phyloP scores from a whole-genome alignment of 2,113 vertebrate species.

The Irena cyanogastra region DNA sequence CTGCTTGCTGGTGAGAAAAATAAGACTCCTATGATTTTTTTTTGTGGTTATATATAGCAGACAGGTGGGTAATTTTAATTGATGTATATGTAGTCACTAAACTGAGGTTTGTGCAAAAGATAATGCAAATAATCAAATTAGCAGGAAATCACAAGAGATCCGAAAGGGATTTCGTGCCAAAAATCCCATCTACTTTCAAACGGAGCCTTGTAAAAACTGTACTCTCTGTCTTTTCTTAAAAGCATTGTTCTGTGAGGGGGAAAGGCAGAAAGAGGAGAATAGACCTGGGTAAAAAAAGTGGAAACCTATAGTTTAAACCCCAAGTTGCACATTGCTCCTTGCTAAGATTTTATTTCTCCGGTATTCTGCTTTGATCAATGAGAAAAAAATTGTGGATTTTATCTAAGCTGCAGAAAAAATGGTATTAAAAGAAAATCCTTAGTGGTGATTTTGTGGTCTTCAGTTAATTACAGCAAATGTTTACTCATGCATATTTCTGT shows the following conservation, averaged over 20 bases:
- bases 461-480: slow-evolving; percentile 33
- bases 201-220: neutral
- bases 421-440: neutral
- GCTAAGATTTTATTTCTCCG: neutral
- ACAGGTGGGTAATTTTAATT: neutral
- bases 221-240: neutral
- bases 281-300: neutral
- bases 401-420: neutral
- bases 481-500: slow-evolving; percentile 44
- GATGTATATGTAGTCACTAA: neutral
- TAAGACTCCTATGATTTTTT: neutral
- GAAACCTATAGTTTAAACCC: neutral
- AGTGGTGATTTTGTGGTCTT: neutral
- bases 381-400: neutral
- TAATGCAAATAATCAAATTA: neutral
- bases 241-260: neutral
- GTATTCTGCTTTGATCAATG: neutral
- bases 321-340: neutral
- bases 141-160: neutral
- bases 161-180: neutral
- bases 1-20: neutral
- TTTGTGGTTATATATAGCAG: neutral
- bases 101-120: neutral
- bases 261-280: neutral
- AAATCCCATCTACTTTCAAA: neutral